Percentiles rank a stretch among this genome's conserved stretches.
Conservation (phyloP, 2,888 invertebrate genomes). For the Hydroisotoma schaefferi region DNA sequence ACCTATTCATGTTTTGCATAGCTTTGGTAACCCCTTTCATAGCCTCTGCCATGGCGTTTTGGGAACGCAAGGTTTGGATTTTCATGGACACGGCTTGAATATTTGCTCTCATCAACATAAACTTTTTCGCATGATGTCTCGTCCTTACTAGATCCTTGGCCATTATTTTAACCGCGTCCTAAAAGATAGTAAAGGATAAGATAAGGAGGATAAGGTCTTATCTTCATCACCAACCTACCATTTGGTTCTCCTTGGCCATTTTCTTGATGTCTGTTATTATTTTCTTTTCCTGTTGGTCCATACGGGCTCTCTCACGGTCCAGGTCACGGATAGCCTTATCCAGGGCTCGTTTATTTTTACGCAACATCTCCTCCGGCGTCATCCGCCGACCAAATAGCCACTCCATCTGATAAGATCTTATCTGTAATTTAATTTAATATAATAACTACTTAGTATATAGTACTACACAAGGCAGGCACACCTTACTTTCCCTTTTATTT, state of each 20-base stretch:
- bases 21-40: constrained; percentile 99
- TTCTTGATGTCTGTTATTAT: constrained; percentile 97
- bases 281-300: constrained; percentile 99
- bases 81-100: constrained; percentile 97
- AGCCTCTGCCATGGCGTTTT: constrained; percentile 98
- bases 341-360: constrained; percentile 95
- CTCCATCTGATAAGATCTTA: no score
- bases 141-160: constrained; percentile 97
- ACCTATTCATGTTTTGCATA: constrained; percentile 96
- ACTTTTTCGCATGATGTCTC: constrained; percentile 89
- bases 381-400: constrained; percentile 95
- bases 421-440: no score
- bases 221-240: constrained; percentile 63
- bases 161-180: constrained; percentile 99
- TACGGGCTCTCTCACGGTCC: constrained; percentile 86
- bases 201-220: not conserved
- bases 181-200: constrained; percentile 33
- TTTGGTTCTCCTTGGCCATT: constrained; percentile 97
- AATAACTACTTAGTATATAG: no score
- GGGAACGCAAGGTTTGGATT: constrained; percentile 95
- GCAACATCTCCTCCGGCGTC: constrained; percentile 95
- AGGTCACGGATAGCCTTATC: constrained; percentile 98
- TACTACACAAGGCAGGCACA: no score
- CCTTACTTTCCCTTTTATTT: no score
- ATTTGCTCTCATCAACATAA: constrained; percentile 99